These are phyloP conservation scores for Drosophila saltans DNA, from an alignment of 1,140 invertebrate species.

Conservation along the genomic window DNA sequence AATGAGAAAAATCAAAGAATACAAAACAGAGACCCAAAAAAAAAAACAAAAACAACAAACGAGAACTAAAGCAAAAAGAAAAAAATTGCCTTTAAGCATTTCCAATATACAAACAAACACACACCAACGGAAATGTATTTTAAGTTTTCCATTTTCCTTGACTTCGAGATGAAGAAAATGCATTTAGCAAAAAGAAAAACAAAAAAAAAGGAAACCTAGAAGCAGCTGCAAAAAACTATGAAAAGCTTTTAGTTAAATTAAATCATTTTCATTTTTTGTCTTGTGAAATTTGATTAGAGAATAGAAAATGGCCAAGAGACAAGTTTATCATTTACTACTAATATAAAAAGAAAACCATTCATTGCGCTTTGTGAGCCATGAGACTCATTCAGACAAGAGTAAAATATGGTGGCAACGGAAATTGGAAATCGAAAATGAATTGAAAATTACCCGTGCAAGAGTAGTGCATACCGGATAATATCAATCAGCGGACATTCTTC, in stretches of 20 bases:
- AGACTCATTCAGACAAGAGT: not conserved
- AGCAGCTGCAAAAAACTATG: conserved; percentile 42
- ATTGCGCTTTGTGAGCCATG: not conserved
- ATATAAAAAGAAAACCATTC: not conserved
- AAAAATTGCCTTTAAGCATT: conserved; percentile 71
- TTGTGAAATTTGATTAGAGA: conserved; percentile 10
- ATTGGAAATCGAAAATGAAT: conserved; percentile 10
- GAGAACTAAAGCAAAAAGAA: conserved; percentile 57
- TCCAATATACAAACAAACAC: conserved; percentile 39
- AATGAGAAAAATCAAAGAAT: conserved; percentile 64
- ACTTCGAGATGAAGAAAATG: conserved; percentile 27
- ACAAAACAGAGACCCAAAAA: conserved; percentile 44
- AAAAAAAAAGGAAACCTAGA: conserved; percentile 35
- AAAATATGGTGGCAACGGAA: conserved; percentile 75
- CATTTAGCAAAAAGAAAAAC: conserved; percentile 57
- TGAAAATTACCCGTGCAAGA: conserved; percentile 25
- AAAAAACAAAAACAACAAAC: conserved; percentile 48
- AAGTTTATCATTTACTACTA: too few species aligned
- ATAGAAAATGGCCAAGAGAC: conserved; percentile 3
- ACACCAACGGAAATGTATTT: conserved; percentile 51
- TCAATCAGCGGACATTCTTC: conserved; percentile 79
- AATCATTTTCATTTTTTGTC: conserved; percentile 55
- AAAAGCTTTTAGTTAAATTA: conserved; percentile 76
- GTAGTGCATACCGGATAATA: conserved; percentile 63
- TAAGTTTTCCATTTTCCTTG: conserved; percentile 59